A percentile compares a stretch with the other conserved stretches of the same genome.
phyloP scores from a whole-genome alignment of 2,113 vertebrate species.

The Malurus cyaneus region DNA sequence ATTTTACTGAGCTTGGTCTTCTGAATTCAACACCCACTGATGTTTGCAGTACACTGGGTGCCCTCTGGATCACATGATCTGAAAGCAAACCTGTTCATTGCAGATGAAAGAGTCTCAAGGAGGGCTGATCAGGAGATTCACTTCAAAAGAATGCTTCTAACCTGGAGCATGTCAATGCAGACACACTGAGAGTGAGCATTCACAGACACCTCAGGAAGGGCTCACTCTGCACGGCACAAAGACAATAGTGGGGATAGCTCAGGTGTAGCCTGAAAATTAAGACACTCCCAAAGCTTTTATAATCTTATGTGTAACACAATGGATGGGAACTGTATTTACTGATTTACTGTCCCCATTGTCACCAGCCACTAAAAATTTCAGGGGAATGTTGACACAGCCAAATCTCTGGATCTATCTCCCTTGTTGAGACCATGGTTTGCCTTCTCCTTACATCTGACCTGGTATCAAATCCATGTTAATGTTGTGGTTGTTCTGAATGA shows the following conservation, averaged over 20 bases:
- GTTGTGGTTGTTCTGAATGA: neutral
- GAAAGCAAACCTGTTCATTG: neutral
- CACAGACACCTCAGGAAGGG: neutral
- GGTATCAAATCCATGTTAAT: neutral
- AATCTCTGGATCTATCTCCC: neutral
- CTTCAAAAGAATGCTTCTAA: neutral
- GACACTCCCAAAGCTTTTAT: neutral
- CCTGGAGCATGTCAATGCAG: neutral
- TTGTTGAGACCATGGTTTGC: neutral
- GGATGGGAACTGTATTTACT: neutral
- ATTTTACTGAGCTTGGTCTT: neutral
- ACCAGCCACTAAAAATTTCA: neutral
- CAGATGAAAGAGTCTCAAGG: neutral
- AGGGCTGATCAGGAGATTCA: neutral
- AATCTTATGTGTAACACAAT: neutral
- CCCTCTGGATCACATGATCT: neutral
- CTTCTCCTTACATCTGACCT: neutral
- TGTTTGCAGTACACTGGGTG: neutral
- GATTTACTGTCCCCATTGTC: neutral
- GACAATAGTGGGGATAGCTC: neutral
- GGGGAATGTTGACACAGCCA: neutral
- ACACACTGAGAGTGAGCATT: neutral
- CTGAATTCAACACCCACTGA: neutral
- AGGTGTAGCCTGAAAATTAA: neutral
- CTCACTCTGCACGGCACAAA: neutral